Evolutionary conservation across 2,797 vertebrate species (phyloP).

Genomic region (Notoglanidium macrostoma): DNA sequence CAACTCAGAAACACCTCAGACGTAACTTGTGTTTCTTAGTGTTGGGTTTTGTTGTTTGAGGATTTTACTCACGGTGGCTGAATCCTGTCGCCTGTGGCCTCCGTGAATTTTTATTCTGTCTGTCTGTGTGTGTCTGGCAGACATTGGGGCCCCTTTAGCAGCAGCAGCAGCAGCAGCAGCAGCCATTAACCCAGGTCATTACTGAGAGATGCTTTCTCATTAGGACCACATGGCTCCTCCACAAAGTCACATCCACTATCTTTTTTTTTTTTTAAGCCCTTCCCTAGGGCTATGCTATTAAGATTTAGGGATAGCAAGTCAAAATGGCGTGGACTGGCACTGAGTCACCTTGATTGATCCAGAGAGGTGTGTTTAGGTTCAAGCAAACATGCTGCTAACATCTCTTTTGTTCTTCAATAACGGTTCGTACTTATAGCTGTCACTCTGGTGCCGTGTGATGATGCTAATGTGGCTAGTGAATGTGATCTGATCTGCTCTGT

Average conservation of each 20-base stretch:
- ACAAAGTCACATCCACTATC: slow-evolving; percentile 42
- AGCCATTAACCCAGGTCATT: slow-evolving; percentile 62
- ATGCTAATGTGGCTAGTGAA: slow-evolving; percentile 34
- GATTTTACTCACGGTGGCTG: slow-evolving; percentile 32
- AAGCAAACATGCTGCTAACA: slow-evolving; percentile 41
- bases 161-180: slow-evolving; percentile 28
- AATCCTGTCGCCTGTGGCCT: slow-evolving; percentile 45
- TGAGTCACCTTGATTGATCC: slow-evolving; percentile 31
- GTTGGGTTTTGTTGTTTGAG: slow-evolving; percentile 1
- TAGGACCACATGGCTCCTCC: slow-evolving; percentile 58
- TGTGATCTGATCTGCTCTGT: slow-evolving; percentile 34
- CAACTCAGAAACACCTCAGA: neutral
- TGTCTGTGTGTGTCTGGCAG: slow-evolving; percentile 50
- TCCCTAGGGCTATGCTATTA: neutral
- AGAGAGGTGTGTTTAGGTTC: slow-evolving; percentile 41
- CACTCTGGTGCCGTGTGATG: slow-evolving; percentile 43
- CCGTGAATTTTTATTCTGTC: slow-evolving; percentile 50
- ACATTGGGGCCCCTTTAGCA: slow-evolving; percentile 56
- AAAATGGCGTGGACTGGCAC: slow-evolving; percentile 8
- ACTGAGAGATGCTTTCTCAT: slow-evolving; percentile 57
- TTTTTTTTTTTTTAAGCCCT: neutral
- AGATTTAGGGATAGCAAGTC: slow-evolving; percentile 7
- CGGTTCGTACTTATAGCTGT: slow-evolving; percentile 48
- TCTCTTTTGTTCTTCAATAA: neutral
- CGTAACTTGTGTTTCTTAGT: neutral